Percentiles rank a stretch among this genome's conserved stretches.
phyloP scores from a whole-genome alignment of 2,113 vertebrate species.

The Oreochromis aureus region DNA sequence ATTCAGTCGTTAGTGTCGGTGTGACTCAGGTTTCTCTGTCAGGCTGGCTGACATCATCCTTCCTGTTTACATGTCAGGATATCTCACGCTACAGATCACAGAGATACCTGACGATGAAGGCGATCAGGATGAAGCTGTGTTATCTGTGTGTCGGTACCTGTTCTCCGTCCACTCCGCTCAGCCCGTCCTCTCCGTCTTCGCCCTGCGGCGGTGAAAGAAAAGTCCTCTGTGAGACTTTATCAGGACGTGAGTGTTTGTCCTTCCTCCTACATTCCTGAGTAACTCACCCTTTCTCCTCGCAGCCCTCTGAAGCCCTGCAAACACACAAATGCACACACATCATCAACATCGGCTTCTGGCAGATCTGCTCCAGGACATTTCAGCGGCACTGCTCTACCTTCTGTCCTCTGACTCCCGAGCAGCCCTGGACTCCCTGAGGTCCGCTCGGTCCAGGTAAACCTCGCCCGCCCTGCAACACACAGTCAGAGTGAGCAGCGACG shows the following conservation, averaged over 20 bases:
- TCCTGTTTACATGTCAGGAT: neutral
- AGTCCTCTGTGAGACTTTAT: neutral
- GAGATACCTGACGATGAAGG: neutral
- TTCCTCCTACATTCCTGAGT: neutral
- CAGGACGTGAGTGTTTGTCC: neutral
- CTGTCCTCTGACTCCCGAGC: conserved; percentile 71
- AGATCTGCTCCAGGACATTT: neutral
- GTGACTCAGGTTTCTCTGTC: neutral
- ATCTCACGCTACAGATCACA: neutral
- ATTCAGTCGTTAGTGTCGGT: neutral
- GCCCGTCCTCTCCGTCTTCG: conserved; percentile 73
- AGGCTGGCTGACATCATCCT: neutral
- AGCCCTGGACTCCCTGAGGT: conserved; percentile 75
- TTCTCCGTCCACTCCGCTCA: conserved; percentile 77
- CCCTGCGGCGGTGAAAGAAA: conserved; percentile 63
- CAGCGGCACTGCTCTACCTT: conserved; percentile 59
- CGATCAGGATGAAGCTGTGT: neutral
- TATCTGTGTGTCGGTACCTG: conserved; percentile 62
- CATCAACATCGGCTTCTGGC: neutral
- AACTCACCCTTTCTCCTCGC: conserved; percentile 75
- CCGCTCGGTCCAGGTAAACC: conserved; percentile 73
- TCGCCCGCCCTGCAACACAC: conserved; percentile 75
- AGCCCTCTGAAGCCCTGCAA: conserved; percentile 77
- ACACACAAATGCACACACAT: neutral
- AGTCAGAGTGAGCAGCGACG: neutral